phyloP scores from a whole-genome alignment of 1,140 invertebrate genomes.

The Alviniconcha marisindica region DNA sequence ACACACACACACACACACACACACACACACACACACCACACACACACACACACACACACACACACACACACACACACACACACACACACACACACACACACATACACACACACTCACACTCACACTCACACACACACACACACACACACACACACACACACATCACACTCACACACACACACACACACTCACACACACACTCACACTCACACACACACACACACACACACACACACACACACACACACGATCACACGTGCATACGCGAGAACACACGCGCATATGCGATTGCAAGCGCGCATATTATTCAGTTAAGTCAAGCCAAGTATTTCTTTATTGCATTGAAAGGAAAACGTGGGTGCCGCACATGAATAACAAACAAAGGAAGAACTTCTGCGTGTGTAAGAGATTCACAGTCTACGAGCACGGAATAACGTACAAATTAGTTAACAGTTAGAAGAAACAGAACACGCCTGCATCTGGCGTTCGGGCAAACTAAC shows the following conservation, averaged over 20 bases:
- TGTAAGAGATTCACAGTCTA: not conserved
- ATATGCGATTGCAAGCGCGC: not conserved
- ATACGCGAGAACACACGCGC: not conserved
- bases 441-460: not conserved
- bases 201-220: not conserved
- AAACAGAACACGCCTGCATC: too few species aligned
- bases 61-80: not conserved
- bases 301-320: too few species aligned
- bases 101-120: not conserved
- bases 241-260: not conserved
- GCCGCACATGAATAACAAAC: too few species aligned
- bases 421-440: not conserved
- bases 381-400: too few species aligned
- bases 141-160: slow-evolving; percentile 8
- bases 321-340: too few species aligned
- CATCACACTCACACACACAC: not conserved
- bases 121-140: slow-evolving; percentile 15
- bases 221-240: not conserved
- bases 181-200: not conserved
- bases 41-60: not conserved
- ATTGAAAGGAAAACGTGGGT: too few species aligned
- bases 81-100: slow-evolving; percentile 23
- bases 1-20: slow-evolving; percentile 27
- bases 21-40: slow-evolving; percentile 21
- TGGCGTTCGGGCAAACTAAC: too few species aligned